These are phyloP conservation scores for Choristoneura rosaceana DNA, from an alignment of 2,888 invertebrate genomes.

Conservation along the genomic window DNA sequence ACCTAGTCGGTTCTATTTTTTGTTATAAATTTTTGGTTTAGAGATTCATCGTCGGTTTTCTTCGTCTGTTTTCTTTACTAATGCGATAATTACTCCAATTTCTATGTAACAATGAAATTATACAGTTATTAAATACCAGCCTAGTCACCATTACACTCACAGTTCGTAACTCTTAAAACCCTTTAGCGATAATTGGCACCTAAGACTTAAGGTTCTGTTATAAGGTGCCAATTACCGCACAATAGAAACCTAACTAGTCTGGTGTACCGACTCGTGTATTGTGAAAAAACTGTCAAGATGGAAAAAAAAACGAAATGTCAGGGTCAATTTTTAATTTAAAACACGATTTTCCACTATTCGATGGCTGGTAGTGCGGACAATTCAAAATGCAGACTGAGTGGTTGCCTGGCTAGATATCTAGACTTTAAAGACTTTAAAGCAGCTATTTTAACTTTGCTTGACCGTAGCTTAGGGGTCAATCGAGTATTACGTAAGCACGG, in stretches of 20 bases:
- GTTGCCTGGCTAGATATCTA: neutral
- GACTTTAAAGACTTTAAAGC: neutral
- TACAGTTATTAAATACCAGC: neutral
- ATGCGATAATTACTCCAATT: neutral
- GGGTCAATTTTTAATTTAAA: neutral
- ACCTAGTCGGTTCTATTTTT: too few relatives aligned
- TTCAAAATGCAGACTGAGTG: neutral
- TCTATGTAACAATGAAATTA: neutral
- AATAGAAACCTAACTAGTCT: neutral
- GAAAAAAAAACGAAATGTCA: conserved; percentile 4
- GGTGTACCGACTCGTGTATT: neutral
- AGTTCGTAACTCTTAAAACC: neutral
- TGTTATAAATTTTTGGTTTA: too few relatives aligned
- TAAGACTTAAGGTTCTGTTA: neutral
- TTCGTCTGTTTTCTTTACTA: neutral
- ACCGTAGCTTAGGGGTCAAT: too few relatives aligned
- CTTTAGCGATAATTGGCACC: too few relatives aligned
- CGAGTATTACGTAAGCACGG: too few relatives aligned
- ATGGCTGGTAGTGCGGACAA: neutral
- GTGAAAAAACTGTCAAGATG: neutral
- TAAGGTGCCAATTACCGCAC: neutral
- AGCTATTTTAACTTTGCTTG: neutral
- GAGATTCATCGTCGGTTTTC: neutral
- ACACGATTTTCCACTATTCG: conserved; percentile 2
- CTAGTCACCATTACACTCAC: neutral